Evolutionary conservation across 30 jellyfish, hydroid and myxozoan species (phyloP).

Genomic region (Aurelia aurita complex sp. Pacific): DNA sequence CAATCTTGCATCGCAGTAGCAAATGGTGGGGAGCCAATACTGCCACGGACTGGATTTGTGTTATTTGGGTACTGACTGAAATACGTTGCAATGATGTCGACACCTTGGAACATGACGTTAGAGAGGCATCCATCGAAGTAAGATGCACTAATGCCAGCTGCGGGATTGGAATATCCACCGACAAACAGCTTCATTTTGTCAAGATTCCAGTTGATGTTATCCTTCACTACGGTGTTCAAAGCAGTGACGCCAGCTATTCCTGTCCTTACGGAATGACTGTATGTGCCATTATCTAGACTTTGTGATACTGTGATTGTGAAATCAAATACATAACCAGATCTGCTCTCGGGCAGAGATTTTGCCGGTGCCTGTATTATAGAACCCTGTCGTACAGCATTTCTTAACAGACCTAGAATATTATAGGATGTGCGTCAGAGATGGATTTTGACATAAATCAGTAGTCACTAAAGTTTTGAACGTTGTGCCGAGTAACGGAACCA

Average conservation of each 20-base stretch:
- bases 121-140: conserved; percentile 33
- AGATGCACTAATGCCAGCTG: neutral
- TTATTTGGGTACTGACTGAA: conserved; percentile 29
- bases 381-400: neutral
- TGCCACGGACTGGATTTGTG: conserved; percentile 28
- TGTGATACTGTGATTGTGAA: conserved; percentile 8
- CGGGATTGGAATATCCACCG: conserved; percentile 19
- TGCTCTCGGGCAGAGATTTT: neutral
- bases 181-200: conserved; percentile 6
- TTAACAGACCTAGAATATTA: neutral
- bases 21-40: no score
- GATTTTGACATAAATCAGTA: no score
- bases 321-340: conserved; percentile 16
- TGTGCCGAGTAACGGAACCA: no score
- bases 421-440: no score
- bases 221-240: neutral
- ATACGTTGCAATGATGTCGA: conserved; percentile 10
- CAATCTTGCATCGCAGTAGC: conserved; percentile 7
- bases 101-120: conserved; percentile 5
- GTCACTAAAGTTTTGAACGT: no score
- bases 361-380: neutral
- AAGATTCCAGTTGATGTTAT: neutral
- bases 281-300: neutral
- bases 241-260: neutral
- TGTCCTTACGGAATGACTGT: neutral